Base-by-base conservation (phyloP, 2,113 vertebrate species). In the Perca flavescens region DNA sequence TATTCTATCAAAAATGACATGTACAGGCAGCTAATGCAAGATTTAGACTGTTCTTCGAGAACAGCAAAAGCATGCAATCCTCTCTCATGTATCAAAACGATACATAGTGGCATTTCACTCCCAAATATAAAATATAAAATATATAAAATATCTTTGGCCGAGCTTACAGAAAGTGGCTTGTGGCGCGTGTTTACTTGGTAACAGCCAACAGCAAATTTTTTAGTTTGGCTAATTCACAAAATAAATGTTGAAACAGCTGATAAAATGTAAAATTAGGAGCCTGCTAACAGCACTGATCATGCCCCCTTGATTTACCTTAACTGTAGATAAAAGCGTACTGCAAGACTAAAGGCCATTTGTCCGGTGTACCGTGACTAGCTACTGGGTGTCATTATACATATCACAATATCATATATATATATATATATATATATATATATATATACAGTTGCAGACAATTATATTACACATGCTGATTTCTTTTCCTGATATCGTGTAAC, bases 401-500 rank as follows among this genome's bases (percentile, higher is more conserved):
- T 49, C 17, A 49, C 36, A 46, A 52, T 36, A 36, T 70, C 25
- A 54, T 40, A 57, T 28, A 43, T 36, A 66, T 36, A 36, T 28
- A 28, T 28, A 28, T 28, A 28, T 28, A 28, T 28, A 28, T 28
- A 28, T 28, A 28, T 28, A 28, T 28, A 54, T 40, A 57, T 28
- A 46, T 36, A 66, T 43, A 43, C 36, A 61, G 34, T 36, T 31
- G 31, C 2, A 47, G 22, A 67, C 50, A 40, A 46, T 72, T 16
- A 50, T 31, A 52, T 66, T 49, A 61, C 19, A 0, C 60, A 34
- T 34, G n/a, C 36, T 5, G 3, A 28, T 61, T 82, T 54, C 49
- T 78, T 71, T 69, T 54, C 7, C 22, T 46, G 65, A 75, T 81
- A 58, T 67, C 36, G 16, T 16, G 65, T 82, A 68, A 80, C 68